Evolutionary conservation across 1,140 invertebrate genomes (phyloP).

Genomic region (Danaus plexippus): DNA sequence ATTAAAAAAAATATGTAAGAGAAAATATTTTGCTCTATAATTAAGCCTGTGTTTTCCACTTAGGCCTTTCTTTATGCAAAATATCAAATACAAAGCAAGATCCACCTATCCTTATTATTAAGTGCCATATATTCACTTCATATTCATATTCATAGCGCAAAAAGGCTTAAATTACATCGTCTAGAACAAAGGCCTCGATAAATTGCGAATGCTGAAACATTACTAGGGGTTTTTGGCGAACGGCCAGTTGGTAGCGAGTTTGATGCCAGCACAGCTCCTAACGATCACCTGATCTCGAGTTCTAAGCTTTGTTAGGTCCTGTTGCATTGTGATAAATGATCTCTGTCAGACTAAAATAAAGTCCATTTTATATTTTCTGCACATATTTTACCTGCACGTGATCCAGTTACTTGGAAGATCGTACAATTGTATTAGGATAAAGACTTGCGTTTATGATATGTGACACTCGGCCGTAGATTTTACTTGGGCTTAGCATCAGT

Average conservation of each 20-base stretch:
- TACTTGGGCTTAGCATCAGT: too few species aligned
- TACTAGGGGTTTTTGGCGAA: constrained; percentile 14
- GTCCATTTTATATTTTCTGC: too few species aligned
- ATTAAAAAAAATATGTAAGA: background rate
- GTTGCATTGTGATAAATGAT: constrained; percentile 26
- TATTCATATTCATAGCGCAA: background rate
- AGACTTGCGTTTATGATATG: too few species aligned
- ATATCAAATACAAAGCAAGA: too few species aligned
- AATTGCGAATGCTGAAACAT: constrained; percentile 19
- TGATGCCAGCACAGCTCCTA: constrained; percentile 21
- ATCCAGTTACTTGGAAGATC: too few species aligned
- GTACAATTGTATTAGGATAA: too few species aligned
- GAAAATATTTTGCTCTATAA: constrained; percentile 1
- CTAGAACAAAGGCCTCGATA: constrained; percentile 20
- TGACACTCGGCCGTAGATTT: too few species aligned
- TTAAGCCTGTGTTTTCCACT: background rate
- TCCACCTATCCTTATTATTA: too few species aligned
- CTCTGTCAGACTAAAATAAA: constrained; percentile 9
- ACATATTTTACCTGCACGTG: too few species aligned
- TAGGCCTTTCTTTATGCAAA: background rate
- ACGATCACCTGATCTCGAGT: constrained; percentile 23
- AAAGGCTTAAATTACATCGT: constrained; percentile 12
- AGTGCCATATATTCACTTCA: background rate
- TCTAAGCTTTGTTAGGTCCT: constrained; percentile 27
- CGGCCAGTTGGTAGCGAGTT: constrained; percentile 16